Base-by-base conservation (phyloP, 1,140 invertebrate genomes). In the Neuroterus valhalla region DNA sequence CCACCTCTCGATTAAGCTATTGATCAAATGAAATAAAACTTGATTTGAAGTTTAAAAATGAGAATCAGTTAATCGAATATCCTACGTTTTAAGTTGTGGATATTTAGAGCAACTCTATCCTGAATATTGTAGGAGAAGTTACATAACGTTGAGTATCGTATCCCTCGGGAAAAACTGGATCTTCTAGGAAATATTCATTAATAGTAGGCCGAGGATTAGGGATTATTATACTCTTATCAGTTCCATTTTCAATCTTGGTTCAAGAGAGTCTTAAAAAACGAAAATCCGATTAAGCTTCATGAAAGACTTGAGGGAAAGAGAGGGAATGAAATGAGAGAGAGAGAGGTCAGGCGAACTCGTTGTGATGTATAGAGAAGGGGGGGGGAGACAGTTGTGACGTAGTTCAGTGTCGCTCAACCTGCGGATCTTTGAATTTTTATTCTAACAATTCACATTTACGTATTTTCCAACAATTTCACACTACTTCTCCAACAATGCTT, bases 321-420 rank as follows among this genome's bases (percentile, higher is more conserved):
- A 19, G 46, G 19, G 55, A 44, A 31, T 38, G 45, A 23, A 48
- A n/a, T 14, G 67, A 21, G 44, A 23, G 31, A 43, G 15, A 62
- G 68, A 70, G 55, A 48, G 12, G 23, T 21, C 21, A 70, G 26
- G 72, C 76, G 70, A 70, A 70, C 72, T 77, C 45, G 55, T 70
- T 71, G 72, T 44, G 66, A 71, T 70, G 74, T 45, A 67, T 74
- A 74, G 45, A 77, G 75, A 70, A 50, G 43, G 43, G 76, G 80
- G 78, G 81, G 82, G 83, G 84, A 81, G 82, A 78, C 86, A 86
- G 85, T 85, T 84, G 85, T 87, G 85, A 88, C 85, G 84, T 81
- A 78, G 74, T 72, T 19, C 85, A 87, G 86, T 81, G 85, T 5
- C 76, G 71, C 83, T 87, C 86, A 87, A 85, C 71, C 68, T 46